A percentile compares a stretch with the other conserved stretches of the same genome.
Conservation (phyloP, 2,113 vertebrate genomes). For the Chaenocephalus aceratus region DNA sequence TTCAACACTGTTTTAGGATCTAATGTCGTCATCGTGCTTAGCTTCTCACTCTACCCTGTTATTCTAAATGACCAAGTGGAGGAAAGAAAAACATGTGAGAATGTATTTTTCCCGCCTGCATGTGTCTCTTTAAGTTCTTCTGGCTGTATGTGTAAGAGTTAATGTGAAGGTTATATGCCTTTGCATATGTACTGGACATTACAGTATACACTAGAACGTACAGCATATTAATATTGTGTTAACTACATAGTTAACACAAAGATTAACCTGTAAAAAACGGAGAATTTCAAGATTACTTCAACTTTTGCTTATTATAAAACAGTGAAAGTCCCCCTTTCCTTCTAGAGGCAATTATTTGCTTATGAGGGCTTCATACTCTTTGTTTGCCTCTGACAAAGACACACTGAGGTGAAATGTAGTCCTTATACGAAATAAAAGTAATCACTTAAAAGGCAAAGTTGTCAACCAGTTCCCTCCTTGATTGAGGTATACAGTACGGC, state of each 20-base stretch:
- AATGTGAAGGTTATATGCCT: constrained; percentile 14
- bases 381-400: constrained; percentile 38
- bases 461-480: constrained; percentile 30
- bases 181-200: neutral
- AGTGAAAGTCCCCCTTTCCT: neutral
- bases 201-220: neutral
- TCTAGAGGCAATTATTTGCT: constrained; percentile 13
- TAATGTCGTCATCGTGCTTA: constrained; percentile 72
- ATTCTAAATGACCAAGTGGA: constrained; percentile 71
- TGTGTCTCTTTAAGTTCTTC: constrained; percentile 46
- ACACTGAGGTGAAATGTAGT: constrained; percentile 40
- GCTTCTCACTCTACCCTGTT: constrained; percentile 71
- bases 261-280: neutral
- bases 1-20: constrained; percentile 74
- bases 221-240: neutral
- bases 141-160: constrained; percentile 2
- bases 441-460: constrained; percentile 56
- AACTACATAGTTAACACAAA: neutral
- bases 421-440: constrained; percentile 50
- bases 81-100: constrained; percentile 77
- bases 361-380: neutral
- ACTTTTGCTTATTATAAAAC: constrained; percentile 11
- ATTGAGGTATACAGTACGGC: constrained; percentile 18
- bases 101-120: constrained; percentile 49
- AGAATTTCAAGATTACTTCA: neutral